A percentile compares a stretch with the other conserved stretches of the same genome.
Conservation (phyloP, 2,113 vertebrate genomes). For the Cacatua alba region DNA sequence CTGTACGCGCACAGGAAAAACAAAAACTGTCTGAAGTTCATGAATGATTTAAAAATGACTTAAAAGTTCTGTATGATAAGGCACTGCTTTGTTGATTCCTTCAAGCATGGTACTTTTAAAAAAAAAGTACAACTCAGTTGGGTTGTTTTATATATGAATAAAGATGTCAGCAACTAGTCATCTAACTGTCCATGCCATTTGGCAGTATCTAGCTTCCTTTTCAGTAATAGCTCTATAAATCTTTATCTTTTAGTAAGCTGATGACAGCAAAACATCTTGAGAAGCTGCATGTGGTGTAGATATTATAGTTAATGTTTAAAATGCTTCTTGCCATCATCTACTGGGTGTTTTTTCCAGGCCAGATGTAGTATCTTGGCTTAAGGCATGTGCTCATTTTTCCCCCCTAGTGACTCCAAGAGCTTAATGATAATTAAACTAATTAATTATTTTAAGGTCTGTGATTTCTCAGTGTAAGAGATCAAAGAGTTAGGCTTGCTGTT, state of each 20-base stretch:
- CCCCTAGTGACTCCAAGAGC: slow-evolving; percentile 5
- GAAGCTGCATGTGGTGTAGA: slow-evolving; percentile 60
- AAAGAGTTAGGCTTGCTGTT: not conserved
- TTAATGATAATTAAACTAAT: not conserved
- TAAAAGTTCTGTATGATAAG: slow-evolving; percentile 4
- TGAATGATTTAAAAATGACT: not conserved
- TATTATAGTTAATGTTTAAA: slow-evolving; percentile 28
- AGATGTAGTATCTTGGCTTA: slow-evolving; percentile 31
- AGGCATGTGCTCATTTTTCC: not conserved
- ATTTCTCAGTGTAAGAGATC: not conserved
- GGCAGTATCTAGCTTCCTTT: slow-evolving; percentile 63
- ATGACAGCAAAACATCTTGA: slow-evolving; percentile 63
- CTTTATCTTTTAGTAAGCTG: slow-evolving; percentile 64
- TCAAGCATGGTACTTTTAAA: slow-evolving; percentile 27
- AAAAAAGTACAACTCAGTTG: not conserved
- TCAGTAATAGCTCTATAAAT: slow-evolving; percentile 64
- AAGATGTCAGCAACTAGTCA: slow-evolving; percentile 58
- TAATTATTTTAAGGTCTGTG: not conserved
- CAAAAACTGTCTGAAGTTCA: not conserved
- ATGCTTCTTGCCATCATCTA: slow-evolving; percentile 28
- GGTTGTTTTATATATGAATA: slow-evolving; percentile 31
- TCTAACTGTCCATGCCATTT: slow-evolving; percentile 61
- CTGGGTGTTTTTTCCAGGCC: not conserved
- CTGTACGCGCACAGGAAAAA: not conserved
- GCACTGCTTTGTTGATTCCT: slow-evolving; percentile 2